Evolutionary conservation across 2,113 vertebrate genomes (phyloP).

Genomic region (Psittacus erithacus): DNA sequence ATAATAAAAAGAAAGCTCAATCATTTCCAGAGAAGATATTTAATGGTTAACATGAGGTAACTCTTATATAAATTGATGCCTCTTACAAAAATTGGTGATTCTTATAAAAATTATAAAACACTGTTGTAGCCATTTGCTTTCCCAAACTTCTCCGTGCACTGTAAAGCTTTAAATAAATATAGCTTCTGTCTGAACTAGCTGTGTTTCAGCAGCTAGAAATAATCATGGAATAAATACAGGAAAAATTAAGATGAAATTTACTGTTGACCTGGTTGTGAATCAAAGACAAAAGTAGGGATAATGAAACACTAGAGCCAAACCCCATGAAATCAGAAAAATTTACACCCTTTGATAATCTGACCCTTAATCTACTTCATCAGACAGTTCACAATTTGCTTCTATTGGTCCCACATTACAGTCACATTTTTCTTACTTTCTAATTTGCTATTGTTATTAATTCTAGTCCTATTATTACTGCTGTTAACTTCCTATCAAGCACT

Average conservation of each 20-base stretch:
- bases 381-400: not conserved
- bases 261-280: not conserved
- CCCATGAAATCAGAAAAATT: not conserved
- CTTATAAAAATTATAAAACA: not conserved
- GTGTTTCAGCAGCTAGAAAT: not conserved
- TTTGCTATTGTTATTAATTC: not conserved
- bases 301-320: not conserved
- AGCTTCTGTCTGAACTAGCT: not conserved
- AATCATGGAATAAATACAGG: not conserved
- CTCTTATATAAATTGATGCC: not conserved
- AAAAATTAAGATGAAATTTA: not conserved
- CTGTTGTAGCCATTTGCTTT: not conserved
- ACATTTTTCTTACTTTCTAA: not conserved
- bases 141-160: not conserved
- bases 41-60: not conserved
- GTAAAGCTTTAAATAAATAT: not conserved
- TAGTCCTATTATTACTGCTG: not conserved
- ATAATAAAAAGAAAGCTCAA: fast-evolving
- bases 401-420: not conserved
- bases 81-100: not conserved
- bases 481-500: not conserved
- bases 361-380: not conserved
- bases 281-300: not conserved
- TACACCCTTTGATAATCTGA: not conserved
- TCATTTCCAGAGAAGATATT: not conserved